These are phyloP conservation scores for Phortica okadai DNA, from an alignment of 2,888 invertebrate species.

Conservation along the genomic window DNA sequence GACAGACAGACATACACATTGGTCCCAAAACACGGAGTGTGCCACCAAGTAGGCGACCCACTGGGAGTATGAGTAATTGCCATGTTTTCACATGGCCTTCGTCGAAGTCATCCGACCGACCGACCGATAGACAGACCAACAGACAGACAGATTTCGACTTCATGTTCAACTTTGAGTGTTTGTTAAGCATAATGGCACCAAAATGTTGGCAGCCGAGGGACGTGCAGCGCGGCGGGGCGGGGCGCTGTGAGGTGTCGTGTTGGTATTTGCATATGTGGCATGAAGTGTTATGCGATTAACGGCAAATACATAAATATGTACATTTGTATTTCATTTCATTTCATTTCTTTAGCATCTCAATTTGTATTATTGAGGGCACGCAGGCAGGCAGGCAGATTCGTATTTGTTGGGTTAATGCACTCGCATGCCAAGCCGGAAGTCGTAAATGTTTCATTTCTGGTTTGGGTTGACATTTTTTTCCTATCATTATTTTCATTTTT, in stretches of 20 bases:
- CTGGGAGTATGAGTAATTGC: conserved; percentile 24
- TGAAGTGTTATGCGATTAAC: conserved; percentile 61
- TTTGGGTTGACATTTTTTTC: too few relatives aligned
- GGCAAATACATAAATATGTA: conserved; percentile 61
- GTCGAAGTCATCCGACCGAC: too few relatives aligned
- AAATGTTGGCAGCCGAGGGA: background rate
- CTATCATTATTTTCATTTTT: too few relatives aligned
- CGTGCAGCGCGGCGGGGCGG: background rate
- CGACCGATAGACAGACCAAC: too few relatives aligned
- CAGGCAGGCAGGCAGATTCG: too few relatives aligned
- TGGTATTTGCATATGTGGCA: background rate
- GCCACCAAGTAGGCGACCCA: background rate
- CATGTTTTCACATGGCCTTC: conserved; percentile 15
- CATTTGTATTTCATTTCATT: conserved; percentile 43
- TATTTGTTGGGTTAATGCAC: background rate
- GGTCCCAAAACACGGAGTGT: background rate
- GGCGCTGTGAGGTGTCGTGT: background rate
- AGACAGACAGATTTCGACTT: background rate
- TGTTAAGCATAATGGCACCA: background rate
- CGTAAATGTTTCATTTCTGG: background rate
- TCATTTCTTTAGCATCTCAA: too few relatives aligned
- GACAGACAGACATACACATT: background rate
- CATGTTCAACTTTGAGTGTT: background rate
- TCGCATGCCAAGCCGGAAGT: background rate
- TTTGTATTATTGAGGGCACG: too few relatives aligned